Evolutionary conservation across 2,888 invertebrate species (phyloP), one percentile per base, ranked within the genome.

Genomic region (Tachina lurida): DNA sequence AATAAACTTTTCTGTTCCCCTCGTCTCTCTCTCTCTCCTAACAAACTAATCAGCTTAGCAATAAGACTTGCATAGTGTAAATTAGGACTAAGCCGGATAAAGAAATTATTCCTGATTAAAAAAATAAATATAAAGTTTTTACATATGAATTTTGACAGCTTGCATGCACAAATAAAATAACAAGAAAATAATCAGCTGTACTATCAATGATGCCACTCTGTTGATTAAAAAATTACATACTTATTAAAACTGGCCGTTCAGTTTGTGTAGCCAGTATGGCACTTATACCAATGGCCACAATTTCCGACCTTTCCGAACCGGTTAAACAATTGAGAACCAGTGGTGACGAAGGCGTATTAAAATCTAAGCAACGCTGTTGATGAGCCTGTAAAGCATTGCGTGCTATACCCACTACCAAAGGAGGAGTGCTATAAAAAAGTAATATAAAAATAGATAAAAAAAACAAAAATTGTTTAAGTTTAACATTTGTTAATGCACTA

Each of bases 271-370:
- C 91, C 84, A 92, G 88, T 52, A 92, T 88, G 0, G 92, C 90
- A 85, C 92, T 91, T 52, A 93, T 90, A 1, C 90, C 92, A 60
- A 93, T 89, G 0, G 92, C 90, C 75, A 93, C 87, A 49, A 93
- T 87, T 78, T 93, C 93, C 0, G 92, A 93, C 45, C 93, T 90
- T 81, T 93, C 93, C 0, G 93, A 92, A 9, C 93, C 93, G 0
- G 92, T 93, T 52, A 93, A 86, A 75, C 93, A 93, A 84, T 91
- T 93, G 84, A 93, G 87, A 43, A 93, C 90, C 10, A 93, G 88
- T 65, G 93, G 92, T 10, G 91, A 90, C 12, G 87, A 88, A 10
- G 90, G 90, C 7, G 91, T 87, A 83, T 91, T 91, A 39, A 90
- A 90, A 22, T 90, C 90, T 60, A 91, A 87, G 49, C 92, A 92